Evolutionary conservation across 2,797 vertebrate genomes (phyloP).

Genomic region (Tokudaia muenninki): DNA sequence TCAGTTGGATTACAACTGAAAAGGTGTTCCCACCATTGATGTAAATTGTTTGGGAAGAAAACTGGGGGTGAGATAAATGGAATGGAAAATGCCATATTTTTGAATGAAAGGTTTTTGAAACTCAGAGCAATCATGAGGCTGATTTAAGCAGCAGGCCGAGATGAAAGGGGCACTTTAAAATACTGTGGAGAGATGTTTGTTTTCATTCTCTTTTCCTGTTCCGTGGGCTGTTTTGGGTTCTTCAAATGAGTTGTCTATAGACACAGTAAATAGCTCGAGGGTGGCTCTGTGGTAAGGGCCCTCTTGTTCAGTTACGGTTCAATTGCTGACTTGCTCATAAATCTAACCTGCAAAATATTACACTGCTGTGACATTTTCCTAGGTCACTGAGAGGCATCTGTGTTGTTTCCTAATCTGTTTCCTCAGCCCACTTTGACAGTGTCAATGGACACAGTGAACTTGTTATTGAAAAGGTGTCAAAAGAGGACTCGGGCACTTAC

Average conservation of each 20-base stretch:
- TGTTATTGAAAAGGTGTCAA: slow-evolving; percentile 94
- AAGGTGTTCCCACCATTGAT: slow-evolving; percentile 63
- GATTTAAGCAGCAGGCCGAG: slow-evolving; percentile 37
- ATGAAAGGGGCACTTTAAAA: slow-evolving; percentile 64
- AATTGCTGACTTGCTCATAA: slow-evolving; percentile 58
- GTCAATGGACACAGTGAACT: slow-evolving; percentile 93
- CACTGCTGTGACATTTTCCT: slow-evolving; percentile 30
- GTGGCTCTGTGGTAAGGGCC: slow-evolving; percentile 34
- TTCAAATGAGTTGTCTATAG: slow-evolving; percentile 62
- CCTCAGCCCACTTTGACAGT: slow-evolving; percentile 91
- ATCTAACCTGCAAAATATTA: slow-evolving; percentile 66
- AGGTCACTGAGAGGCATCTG: slow-evolving; percentile 47
- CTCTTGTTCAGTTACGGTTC: slow-evolving; percentile 43
- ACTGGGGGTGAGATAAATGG: slow-evolving; percentile 52
- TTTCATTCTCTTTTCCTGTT: slow-evolving; percentile 73
- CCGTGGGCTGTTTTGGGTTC: slow-evolving; percentile 55
- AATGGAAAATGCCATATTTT: slow-evolving; percentile 69
- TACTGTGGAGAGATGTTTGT: slow-evolving; percentile 61
- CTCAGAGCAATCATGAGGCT: background rate
- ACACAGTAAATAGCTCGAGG: slow-evolving; percentile 38
- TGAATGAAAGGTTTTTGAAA: slow-evolving; percentile 67
- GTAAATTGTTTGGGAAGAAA: slow-evolving; percentile 72
- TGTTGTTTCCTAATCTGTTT: slow-evolving; percentile 73
- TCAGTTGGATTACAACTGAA: slow-evolving; percentile 64
- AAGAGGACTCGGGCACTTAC: slow-evolving; percentile 95